Base-by-base conservation (phyloP, 2,113 vertebrate species). In the Myxocyprinus asiaticus region DNA sequence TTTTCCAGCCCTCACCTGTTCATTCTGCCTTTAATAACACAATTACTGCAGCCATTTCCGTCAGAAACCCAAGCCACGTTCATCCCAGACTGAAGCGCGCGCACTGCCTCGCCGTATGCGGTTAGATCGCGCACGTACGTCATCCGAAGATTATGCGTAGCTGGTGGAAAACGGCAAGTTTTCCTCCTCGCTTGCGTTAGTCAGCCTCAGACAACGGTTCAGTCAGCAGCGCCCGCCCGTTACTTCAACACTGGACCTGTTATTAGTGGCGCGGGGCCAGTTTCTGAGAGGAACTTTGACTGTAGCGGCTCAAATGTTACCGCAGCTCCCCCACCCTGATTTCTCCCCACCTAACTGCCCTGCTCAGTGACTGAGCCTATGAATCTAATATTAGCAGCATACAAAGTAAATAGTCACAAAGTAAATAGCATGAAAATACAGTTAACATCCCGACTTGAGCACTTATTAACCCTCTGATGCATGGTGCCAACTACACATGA, bases 381-480 rank as follows among this genome's bases (percentile, higher is more conserved):
- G 48, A 51, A 53, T 55, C 9, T 89, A 89, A 90, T 87, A 90
- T 88, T 87, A 91, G 88, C 80, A 43, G 12, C 4, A 10, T 33
- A 76, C 51, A 62, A 58, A 69, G 43, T 47, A 68, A 33, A 76
- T 71, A 42, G 11, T n/a, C n/a, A 76, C 51, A 62, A 58, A 69
- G 43, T 47, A 68, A 33, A 76, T 71, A 42, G 11, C 48, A 64
- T 56, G 10, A 69, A 62, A 68, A 51, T 42, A 70, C 48, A 71
- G 56, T 53, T 53, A 10, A 62, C 11, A 51, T 67, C 65, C 43
- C 7, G 2, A 74, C 22, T 9, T 74, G n/a, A 48, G 56, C 5
- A 10, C 1, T 22, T 17, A 7, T 58, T 58, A 43, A 53, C 12
- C 14, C 2, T 42, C 44, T 45, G 10, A 55, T 70, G 22, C 22